These are phyloP conservation scores for Leucania comma DNA, from an alignment of 2,888 invertebrate genomes.

Conservation along the genomic window DNA sequence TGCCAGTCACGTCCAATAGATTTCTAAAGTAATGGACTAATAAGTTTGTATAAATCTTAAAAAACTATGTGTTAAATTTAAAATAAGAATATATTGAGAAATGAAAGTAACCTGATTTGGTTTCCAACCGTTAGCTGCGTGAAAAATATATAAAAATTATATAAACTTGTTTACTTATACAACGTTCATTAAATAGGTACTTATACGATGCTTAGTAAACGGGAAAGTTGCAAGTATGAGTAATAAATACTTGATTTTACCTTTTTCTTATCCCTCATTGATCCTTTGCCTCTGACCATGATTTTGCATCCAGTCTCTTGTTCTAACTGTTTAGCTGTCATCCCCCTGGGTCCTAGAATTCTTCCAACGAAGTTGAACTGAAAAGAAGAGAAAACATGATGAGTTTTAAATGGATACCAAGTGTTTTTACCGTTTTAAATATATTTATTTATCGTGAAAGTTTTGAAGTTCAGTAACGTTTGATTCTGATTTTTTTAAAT, in stretches of 20 bases:
- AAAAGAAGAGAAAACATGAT: constrained; percentile 77
- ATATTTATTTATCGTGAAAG: not conserved
- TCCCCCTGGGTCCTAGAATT: constrained; percentile 99
- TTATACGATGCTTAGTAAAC: constrained; percentile 34
- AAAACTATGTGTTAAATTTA: not conserved
- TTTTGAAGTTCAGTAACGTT: not conserved
- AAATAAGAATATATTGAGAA: constrained; percentile 19
- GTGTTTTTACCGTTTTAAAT: not conserved
- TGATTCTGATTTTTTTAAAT: not conserved
- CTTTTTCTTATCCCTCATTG: constrained; percentile 99
- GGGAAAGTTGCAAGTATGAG: constrained; percentile 36
- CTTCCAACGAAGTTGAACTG: constrained; percentile 99
- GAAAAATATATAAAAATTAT: constrained; percentile 45
- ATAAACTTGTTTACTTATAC: constrained; percentile 4
- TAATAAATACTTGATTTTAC: constrained; percentile 89
- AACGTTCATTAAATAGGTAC: constrained; percentile 9
- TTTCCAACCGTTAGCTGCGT: constrained; percentile 64
- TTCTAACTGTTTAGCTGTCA: constrained; percentile 99
- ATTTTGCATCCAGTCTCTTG: constrained; percentile 99
- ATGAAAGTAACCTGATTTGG: constrained; percentile 61
- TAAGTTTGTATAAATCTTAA: not conserved
- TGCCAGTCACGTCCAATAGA: not conserved
- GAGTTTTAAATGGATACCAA: not conserved
- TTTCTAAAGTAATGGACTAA: not conserved
- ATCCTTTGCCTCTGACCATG: constrained; percentile 99